Evolutionary conservation across 1,140 invertebrate species (phyloP), one percentile per base, ranked within the genome.

Genomic region (Maniola jurtina): DNA sequence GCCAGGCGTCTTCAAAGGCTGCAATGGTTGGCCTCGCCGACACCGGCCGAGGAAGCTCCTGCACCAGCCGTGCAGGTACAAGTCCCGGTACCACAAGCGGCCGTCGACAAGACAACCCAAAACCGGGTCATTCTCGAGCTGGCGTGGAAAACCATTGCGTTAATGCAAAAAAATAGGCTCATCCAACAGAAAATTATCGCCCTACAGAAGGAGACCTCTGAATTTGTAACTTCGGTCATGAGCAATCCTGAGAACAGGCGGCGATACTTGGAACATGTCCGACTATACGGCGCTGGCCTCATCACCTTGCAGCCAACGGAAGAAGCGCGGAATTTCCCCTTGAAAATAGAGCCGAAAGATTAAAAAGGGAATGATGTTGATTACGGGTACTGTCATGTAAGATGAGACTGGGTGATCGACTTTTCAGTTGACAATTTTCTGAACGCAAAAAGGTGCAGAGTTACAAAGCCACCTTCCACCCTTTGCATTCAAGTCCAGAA

Each of bases 121-220:
- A 88, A 81, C 60, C 68, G 84, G n/a, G 77, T 88, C 16, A 88
- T 90, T 33, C 68, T 88, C 11, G 81, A 89, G 55, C 71, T 90
- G 0, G 85, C 88, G 6, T 88, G 81, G 80, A 88, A 87, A 66
- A 90, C 88, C 6, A 77, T 90, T 40, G 78, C 77, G 0, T 78
- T 90, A 1, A 86, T 90, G 85, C 88, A 89, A 35, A 90, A 84
- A 65, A 90, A 90, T 66, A 82, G 73, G 50, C 64, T 90, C 2
- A 90, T 90, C 35, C 88, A 90, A 73, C 81, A 90, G 58, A 90
- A 87, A 63, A 90, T 90, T n/a, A 79, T 89, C 6, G 86, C 75
- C 34, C 65, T 90, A 10, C 85, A 89, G 68, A 83, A 81, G 42
- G 86, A 90, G 71, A 90, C 88, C 0, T 80, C 84, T 5, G 81